Base-by-base conservation (phyloP, 2,888 invertebrate genomes). In the Villa cingulata region DNA sequence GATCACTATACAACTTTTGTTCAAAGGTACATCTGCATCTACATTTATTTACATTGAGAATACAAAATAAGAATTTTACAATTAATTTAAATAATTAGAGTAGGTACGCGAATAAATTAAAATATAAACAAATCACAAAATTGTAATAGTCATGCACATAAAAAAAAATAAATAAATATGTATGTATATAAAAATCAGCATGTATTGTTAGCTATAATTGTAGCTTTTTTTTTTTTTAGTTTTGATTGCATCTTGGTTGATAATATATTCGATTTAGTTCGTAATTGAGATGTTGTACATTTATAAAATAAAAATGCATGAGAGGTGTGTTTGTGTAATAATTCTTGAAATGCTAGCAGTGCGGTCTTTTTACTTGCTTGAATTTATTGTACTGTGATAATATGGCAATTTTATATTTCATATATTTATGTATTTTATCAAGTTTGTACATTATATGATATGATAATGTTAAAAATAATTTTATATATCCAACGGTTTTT, bases 31-130 rank as follows among this genome's bases (percentile, higher is more conserved):
- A n/a, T n/a, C n/a, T n/a, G n/a, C n/a, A n/a, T n/a, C n/a, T n/a
- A n/a, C n/a, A n/a, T n/a, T n/a, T n/a, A n/a, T n/a, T n/a, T n/a
- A n/a, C n/a, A n/a, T n/a, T n/a, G n/a, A n/a, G n/a, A n/a, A n/a
- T n/a, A n/a, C 23, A 23, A 23, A 23, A 7, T 23, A 23, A 23
- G 5, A 23, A 23, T n/a, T n/a, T n/a, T 23, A 52, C 55, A 54
- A 56, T 56, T 56, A 56, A 56, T 56, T 56, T 56, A 53, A 55
- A 56, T 56, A 56, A 56, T 56, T 56, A 54, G 53, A n/a, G n/a
- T n/a, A n/a, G n/a, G n/a, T 53, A 50, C 51, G 52, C 49, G 51
- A 50, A 50, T 53, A 56, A 51, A 49, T 52, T n/a, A 51, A 43
- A 43, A 43, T 43, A 46, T 37, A 23, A 42, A 41, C 46, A 42